Percentiles rank a stretch among this genome's conserved stretches.
phyloP scores from a whole-genome alignment of 2,888 invertebrate genomes.

The Leptinotarsa haldemani region DNA sequence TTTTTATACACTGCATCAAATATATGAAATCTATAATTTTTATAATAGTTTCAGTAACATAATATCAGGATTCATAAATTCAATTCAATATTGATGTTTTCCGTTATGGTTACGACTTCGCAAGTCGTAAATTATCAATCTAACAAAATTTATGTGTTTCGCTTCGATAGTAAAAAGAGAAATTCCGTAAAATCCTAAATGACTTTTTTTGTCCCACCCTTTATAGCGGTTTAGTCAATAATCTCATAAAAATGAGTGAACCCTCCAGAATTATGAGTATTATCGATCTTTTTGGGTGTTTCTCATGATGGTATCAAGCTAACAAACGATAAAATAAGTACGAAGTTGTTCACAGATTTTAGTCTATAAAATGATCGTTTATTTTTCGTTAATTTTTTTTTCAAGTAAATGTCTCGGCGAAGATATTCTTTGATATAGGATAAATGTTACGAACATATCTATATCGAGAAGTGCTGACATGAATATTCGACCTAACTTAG shows the following conservation, averaged over 20 bases:
- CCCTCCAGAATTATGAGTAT: no score
- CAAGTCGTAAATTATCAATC: background rate
- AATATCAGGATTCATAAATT: background rate
- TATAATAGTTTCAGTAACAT: no score
- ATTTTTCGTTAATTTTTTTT: no score
- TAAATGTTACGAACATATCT: no score
- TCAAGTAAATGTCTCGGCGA: no score
- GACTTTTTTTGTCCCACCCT: background rate
- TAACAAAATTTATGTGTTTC: background rate
- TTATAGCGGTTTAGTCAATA: background rate
- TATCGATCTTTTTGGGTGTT: background rate
- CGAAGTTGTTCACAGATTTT: background rate
- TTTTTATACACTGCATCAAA: no score
- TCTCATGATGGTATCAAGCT: background rate
- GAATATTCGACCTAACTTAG: no score
- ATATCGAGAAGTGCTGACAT: no score
- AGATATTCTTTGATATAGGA: no score
- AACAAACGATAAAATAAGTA: background rate
- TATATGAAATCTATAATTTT: no score
- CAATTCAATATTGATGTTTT: background rate
- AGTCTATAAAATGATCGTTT: background rate
- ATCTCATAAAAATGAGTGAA: background rate
- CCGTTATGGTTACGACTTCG: background rate
- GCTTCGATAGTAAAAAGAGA: background rate
- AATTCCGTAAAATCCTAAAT: background rate